Percentiles rank a stretch among this genome's conserved stretches.
phyloP scores from a whole-genome alignment of 2,888 invertebrate genomes.

The Calameuta pallipes region DNA sequence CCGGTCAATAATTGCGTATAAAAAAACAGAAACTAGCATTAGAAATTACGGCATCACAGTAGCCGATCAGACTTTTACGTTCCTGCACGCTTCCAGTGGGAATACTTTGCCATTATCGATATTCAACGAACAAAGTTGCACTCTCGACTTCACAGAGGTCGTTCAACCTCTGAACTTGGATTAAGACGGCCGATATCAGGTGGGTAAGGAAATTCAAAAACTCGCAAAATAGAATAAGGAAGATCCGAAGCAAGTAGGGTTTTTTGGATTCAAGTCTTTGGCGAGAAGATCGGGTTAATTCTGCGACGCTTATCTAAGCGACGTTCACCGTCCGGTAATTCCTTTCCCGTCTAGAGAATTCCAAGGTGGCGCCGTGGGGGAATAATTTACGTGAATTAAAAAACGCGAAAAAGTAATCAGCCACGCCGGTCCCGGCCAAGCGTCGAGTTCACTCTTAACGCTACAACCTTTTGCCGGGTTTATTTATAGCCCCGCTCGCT shows the following conservation, averaged over 20 bases:
- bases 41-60: background rate
- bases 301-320: background rate
- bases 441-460: slow-evolving; percentile 10
- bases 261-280: background rate
- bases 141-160: background rate
- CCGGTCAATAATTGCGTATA: background rate
- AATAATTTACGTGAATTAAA: slow-evolving; percentile 47
- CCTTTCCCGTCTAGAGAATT: background rate
- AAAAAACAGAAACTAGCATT: background rate
- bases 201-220: background rate
- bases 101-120: background rate
- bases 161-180: background rate
- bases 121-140: background rate
- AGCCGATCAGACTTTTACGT: background rate
- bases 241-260: background rate
- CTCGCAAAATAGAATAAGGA: background rate
- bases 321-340: background rate
- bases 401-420: slow-evolving; percentile 48
- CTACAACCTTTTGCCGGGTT: slow-evolving; percentile 4
- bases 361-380: slow-evolving; percentile 24
- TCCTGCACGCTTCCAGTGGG: background rate
- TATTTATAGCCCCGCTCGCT: slow-evolving; percentile 8
- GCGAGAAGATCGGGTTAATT: background rate
- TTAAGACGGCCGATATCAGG: background rate
- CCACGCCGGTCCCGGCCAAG: slow-evolving; percentile 16